Conservation (phyloP, 2,888 invertebrate species). For the Thymelicus acteon region DNA sequence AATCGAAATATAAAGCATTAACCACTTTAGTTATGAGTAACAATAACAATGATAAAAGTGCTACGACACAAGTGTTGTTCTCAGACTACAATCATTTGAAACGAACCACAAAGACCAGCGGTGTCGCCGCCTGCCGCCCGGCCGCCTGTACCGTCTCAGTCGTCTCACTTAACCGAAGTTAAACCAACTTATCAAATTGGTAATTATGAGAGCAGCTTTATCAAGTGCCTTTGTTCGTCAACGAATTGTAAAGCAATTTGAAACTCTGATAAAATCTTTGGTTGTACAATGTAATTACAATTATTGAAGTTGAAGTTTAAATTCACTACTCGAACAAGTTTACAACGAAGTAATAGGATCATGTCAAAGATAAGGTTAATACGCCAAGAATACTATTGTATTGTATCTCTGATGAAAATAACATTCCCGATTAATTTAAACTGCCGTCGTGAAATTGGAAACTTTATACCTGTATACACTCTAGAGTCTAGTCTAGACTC, state of each 20-base stretch:
- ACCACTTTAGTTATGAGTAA: neutral
- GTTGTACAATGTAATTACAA: constrained; percentile 4
- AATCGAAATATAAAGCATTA: too few relatives aligned
- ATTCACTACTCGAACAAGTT: neutral
- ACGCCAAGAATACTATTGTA: neutral
- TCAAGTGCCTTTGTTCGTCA: constrained; percentile 5
- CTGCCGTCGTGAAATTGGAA: too few relatives aligned
- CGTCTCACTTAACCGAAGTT: neutral
- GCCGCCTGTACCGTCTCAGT: too few relatives aligned
- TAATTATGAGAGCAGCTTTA: constrained; percentile 22
- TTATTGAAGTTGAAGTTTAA: constrained; percentile 1
- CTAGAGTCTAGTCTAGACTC: too few relatives aligned
- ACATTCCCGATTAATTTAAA: too few relatives aligned
- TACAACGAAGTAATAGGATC: neutral
- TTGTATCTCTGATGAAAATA: too few relatives aligned
- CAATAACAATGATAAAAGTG: too few relatives aligned
- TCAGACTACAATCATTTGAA: too few relatives aligned
- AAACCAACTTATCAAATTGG: constrained; percentile 15
- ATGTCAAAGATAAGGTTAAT: neutral
- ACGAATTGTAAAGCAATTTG: constrained; percentile 7
- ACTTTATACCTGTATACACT: too few relatives aligned
- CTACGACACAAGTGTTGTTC: too few relatives aligned
- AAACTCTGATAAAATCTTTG: constrained; percentile 12
- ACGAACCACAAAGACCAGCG: too few relatives aligned
- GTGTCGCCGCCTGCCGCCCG: too few relatives aligned